phyloP scores from a whole-genome alignment of 2,888 invertebrate species.

The Drosophila mettleri region DNA sequence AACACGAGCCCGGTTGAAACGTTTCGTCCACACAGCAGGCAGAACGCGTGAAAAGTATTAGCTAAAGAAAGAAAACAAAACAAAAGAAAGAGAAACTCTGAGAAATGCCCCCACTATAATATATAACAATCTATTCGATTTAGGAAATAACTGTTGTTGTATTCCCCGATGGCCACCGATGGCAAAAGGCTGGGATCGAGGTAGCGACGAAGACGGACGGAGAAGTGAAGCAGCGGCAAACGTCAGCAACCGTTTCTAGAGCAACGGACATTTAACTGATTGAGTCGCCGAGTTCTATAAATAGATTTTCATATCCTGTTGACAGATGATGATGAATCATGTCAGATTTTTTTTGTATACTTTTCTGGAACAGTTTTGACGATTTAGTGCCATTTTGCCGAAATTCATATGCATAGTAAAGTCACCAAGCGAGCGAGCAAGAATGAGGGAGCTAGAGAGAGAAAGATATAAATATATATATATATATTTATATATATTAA shows the following conservation, averaged over 20 bases:
- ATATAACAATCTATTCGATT: conserved; percentile 29
- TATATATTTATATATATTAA: too few relatives aligned
- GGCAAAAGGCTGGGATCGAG: conserved; percentile 25
- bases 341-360: conserved; percentile 13
- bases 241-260: conserved; percentile 65
- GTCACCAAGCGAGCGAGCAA: conserved; percentile 27
- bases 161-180: conserved; percentile 44
- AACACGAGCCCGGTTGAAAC: conserved; percentile 28
- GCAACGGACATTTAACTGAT: conserved; percentile 59
- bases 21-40: conserved; percentile 22
- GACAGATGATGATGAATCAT: conserved; percentile 6
- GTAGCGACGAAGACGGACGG: too few relatives aligned
- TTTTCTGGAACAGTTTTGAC: conserved; percentile 56
- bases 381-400: conserved; percentile 77
- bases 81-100: conserved; percentile 35
- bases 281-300: conserved; percentile 31
- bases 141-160: conserved; percentile 56
- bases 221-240: too few relatives aligned
- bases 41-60: conserved; percentile 59
- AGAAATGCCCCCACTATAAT: conserved; percentile 22
- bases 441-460: neutral
- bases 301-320: conserved; percentile 28
- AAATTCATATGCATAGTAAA: conserved; percentile 62
- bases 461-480: conserved; percentile 14
- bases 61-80: conserved; percentile 4